phyloP scores from a whole-genome alignment of 2,797 vertebrate genomes.

The Melanotaenia maccullochi region DNA sequence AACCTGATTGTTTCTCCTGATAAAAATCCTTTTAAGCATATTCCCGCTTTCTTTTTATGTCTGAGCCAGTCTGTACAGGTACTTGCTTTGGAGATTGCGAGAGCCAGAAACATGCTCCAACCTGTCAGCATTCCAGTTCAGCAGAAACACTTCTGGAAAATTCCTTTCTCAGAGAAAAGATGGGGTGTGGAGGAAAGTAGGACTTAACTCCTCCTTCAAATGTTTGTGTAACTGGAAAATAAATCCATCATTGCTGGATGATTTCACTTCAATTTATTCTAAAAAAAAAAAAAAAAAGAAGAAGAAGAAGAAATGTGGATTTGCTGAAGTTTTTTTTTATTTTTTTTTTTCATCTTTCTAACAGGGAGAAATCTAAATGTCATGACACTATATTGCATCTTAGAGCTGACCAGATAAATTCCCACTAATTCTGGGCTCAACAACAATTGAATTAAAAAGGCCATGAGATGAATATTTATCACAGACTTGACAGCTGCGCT shows the following conservation, averaged over 20 bases:
- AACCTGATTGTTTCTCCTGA: neutral
- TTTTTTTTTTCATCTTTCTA: slow-evolving; percentile 7
- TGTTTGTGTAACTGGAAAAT: slow-evolving; percentile 28
- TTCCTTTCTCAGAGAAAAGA: slow-evolving; percentile 73
- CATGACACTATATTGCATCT: slow-evolving; percentile 53
- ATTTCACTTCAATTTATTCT: slow-evolving; percentile 20
- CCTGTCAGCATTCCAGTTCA: slow-evolving; percentile 89
- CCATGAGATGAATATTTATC: slow-evolving; percentile 75
- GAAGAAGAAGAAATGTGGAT: slow-evolving; percentile 2
- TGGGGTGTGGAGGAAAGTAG: slow-evolving; percentile 3
- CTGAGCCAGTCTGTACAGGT: slow-evolving; percentile 53
- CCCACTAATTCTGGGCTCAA: slow-evolving; percentile 60
- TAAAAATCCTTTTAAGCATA: neutral
- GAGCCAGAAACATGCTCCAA: slow-evolving; percentile 79
- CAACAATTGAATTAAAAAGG: slow-evolving; percentile 66
- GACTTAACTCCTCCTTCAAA: slow-evolving; percentile 8
- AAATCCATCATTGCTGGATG: slow-evolving; percentile 13
- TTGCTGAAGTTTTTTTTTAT: slow-evolving; percentile 18
- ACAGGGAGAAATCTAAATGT: slow-evolving; percentile 53
- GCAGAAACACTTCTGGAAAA: slow-evolving; percentile 84
- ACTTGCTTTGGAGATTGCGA: slow-evolving; percentile 66
- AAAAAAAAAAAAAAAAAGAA: neutral
- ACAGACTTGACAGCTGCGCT: slow-evolving; percentile 55
- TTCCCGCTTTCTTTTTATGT: slow-evolving; percentile 9
- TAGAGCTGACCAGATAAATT: slow-evolving; percentile 52